Percentiles rank a stretch among this genome's conserved stretches.
Conservation (phyloP, 2,113 vertebrate species). For the Chloroceryle aenea region DNA sequence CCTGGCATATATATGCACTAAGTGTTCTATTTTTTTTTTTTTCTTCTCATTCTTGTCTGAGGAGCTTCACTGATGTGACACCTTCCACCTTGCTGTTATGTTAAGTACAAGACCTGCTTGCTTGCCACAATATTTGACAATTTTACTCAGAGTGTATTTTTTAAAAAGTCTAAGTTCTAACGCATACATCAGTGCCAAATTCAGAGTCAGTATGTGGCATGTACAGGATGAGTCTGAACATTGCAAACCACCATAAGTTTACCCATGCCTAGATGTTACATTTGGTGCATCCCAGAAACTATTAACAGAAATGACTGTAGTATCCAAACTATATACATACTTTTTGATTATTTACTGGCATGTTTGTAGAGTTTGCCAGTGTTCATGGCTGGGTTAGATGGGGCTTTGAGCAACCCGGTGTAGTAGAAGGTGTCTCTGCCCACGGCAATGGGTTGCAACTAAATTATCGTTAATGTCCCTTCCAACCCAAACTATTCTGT, state of each 20-base stretch:
- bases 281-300: background rate
- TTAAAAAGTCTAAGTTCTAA: background rate
- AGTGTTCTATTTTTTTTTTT: background rate
- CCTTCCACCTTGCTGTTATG: background rate
- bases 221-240: background rate
- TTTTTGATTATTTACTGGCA: background rate
- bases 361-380: background rate
- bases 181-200: background rate
- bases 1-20: background rate
- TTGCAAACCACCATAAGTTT: background rate
- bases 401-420: background rate
- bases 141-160: background rate
- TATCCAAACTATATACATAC: background rate
- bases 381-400: background rate
- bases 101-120: background rate
- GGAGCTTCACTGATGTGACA: background rate
- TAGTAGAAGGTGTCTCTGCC: background rate
- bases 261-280: background rate
- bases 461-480: background rate
- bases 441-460: background rate
- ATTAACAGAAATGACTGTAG: background rate
- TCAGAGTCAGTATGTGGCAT: background rate
- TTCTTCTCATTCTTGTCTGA: background rate
- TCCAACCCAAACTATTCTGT: background rate
- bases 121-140: background rate